Evolutionary conservation across 2,113 vertebrate species (phyloP).

Genomic region (Tragelaphus imberbis): DNA sequence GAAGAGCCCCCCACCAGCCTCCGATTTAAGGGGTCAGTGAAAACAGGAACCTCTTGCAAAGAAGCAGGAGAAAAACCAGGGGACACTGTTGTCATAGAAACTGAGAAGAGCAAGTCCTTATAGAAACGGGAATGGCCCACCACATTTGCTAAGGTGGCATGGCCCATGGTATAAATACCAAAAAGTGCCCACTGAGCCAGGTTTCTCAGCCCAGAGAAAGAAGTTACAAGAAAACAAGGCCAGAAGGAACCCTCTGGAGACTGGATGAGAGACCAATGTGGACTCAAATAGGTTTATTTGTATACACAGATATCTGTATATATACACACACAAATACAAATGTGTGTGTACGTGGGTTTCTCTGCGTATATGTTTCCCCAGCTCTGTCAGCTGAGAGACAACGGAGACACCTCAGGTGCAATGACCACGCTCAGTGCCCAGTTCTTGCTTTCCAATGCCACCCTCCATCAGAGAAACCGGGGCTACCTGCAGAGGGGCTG

Average conservation of each 20-base stretch:
- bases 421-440: fast-evolving
- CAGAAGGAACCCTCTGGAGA: neutral
- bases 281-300: neutral
- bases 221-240: neutral
- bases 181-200: neutral
- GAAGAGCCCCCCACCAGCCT: neutral
- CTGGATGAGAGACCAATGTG: neutral
- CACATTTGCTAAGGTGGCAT: neutral
- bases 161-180: neutral
- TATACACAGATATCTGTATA: neutral
- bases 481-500: neutral
- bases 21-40: neutral
- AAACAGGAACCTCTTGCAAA: neutral
- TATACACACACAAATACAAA: neutral
- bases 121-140: neutral
- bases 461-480: neutral
- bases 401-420: neutral
- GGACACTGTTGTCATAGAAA: neutral
- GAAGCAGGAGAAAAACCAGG: neutral
- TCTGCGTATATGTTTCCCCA: neutral
- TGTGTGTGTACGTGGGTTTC: neutral
- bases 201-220: neutral
- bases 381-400: neutral
- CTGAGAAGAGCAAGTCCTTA: too few relatives aligned
- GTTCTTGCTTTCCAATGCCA: neutral